phyloP scores from a whole-genome alignment of 2,888 invertebrate species.

The Odontocerum albicorne region DNA sequence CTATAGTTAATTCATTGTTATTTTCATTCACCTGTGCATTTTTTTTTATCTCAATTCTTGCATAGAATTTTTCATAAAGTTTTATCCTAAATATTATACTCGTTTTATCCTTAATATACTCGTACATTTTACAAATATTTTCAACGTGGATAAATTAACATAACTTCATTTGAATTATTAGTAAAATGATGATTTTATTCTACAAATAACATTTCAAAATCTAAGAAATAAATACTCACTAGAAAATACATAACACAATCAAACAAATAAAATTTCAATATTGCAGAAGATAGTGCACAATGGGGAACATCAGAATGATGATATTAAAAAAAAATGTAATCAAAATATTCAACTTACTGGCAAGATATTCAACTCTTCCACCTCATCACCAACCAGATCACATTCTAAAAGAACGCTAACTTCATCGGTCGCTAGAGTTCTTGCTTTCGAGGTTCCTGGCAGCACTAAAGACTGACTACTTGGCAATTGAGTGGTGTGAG shows the following conservation, averaged over 20 bases:
- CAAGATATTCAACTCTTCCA: slow-evolving; percentile 30
- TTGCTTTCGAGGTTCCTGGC: slow-evolving; percentile 23
- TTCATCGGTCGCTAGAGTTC: slow-evolving; percentile 12
- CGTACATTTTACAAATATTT: too few relatives aligned
- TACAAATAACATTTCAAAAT: neutral
- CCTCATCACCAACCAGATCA: slow-evolving; percentile 28
- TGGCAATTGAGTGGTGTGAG: neutral
- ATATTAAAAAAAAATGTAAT: slow-evolving; percentile 10
- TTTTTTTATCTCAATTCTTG: too few relatives aligned
- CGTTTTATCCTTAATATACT: too few relatives aligned
- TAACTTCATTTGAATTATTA: neutral
- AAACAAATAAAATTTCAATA: neutral
- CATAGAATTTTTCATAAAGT: too few relatives aligned
- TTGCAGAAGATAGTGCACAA: neutral
- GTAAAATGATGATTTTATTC: neutral
- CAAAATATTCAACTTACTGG: slow-evolving; percentile 24
- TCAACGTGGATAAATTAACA: neutral
- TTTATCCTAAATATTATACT: too few relatives aligned
- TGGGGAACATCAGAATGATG: neutral
- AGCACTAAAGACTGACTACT: slow-evolving; percentile 5
- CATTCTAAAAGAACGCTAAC: slow-evolving; percentile 31
- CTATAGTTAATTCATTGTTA: too few relatives aligned
- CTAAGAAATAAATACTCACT: neutral
- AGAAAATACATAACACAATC: neutral
- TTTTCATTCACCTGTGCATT: too few relatives aligned